Base-by-base conservation (phyloP, 2,113 vertebrate genomes). In the Centropus unirufus region DNA sequence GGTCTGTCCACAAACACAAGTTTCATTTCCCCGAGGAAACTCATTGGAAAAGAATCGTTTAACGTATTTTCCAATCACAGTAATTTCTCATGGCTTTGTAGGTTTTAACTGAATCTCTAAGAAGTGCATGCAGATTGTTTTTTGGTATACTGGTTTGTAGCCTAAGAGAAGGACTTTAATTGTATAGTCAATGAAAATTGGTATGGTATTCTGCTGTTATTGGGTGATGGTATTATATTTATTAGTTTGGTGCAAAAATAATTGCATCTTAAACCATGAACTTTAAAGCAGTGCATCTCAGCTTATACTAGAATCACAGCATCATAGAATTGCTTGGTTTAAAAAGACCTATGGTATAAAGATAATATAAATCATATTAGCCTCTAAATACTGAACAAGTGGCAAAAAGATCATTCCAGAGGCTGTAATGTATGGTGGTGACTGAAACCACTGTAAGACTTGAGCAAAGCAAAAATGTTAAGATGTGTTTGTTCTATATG, bases 1-100 rank as follows among this genome's bases (percentile, higher is more conserved):
- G 2, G 10, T 81, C 62, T 89, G 42, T 80, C 23, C 59, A 66
- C 17, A 59, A 39, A 78, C n/a, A 95, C 63, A 84, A 17, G 24
- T 24, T 92, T 58, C n/a, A 26, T 73, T 91, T 94, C 79, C 87
- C 93, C 30, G 89, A 58, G 89, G 92, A 95, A 96, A 87, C 77
- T 73, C 51, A 74, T 59, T 97, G 90, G 62, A 95, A 93, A 91
- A 92, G 81, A 96, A 95, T 96, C 92, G 51, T 95, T 94, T 92
- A 94, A 97, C 96, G 88, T 92, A 89, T 54, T 93, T 97, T 94
- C 92, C 63, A 96, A 64, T 86, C 64, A 51, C 36, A 83, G 49
- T 91, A 57, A 86, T 88, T 96, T 95, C 86, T 81, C 34, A 63
- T 80, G 40, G 39, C n/a, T 89, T 87, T 75, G 18, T 76, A 42